Base-by-base conservation (phyloP, 1,140 invertebrate genomes). In the Diachasmimorpha longicaudata region DNA sequence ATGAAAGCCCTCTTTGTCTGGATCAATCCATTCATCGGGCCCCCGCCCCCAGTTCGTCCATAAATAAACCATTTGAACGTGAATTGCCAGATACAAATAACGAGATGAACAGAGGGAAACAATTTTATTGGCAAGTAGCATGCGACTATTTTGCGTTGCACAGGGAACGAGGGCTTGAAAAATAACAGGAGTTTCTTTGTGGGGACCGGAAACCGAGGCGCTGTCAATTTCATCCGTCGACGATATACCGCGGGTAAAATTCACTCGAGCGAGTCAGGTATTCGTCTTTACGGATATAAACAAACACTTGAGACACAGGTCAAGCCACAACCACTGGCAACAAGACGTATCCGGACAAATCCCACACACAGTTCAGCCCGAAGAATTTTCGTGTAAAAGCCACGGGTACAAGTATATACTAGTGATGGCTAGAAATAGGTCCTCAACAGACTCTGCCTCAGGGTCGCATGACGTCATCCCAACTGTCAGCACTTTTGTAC, bases 391-490 rank as follows among this genome's bases (percentile, higher is more conserved):
- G 19, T 72, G 71, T 21, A 37, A 58, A 58, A 36, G 14, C 31
- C 19, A 63, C 58, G 19, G 23, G 19, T 63, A 8, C 31, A 21
- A 6, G 37, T 44, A 63, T 37, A 72, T 39, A 58, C 55, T 14
- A 19, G 13, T 63, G 37, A 37, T 72, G 31, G 52, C 71, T 55
- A 63, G 36, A 72, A 72, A 72, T 72, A 66, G 52, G 52, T 39
- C n/a, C 19, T 36, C 48, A 63, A 52, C 52, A 58, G 52, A 72
- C 55, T 55, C 48, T 10, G 71, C 52, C 25, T 72, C 71, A 72
- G 52, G 71, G 71, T 72, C 71, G 37, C 55, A 14, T 72, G 71
- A 63, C 71, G 71, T 72, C 71, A 72, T 63, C 55, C 36, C 16
- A 16, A 25, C 46, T 55, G 70, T 72, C 70, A 37, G 46, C 46